Percentiles rank a stretch among this genome's conserved stretches.
Conservation (phyloP, 2,797 vertebrate genomes). For the Onychomys torridus region DNA sequence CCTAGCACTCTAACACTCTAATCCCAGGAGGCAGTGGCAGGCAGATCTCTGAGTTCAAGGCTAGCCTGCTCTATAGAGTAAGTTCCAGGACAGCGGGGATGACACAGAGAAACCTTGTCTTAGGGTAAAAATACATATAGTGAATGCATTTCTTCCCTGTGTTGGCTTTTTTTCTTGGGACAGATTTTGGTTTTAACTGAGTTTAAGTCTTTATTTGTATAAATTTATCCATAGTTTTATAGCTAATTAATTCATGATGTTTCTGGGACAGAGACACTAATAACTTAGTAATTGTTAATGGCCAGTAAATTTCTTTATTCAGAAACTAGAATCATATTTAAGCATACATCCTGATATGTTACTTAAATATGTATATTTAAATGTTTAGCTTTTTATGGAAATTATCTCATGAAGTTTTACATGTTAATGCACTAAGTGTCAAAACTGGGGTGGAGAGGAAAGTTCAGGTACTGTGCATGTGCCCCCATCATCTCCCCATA, state of each 20-base stretch:
- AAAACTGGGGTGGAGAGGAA: background rate
- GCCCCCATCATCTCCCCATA: background rate
- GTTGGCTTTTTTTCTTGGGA: slow-evolving; percentile 3
- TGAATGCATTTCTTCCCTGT: background rate
- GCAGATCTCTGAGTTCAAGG: background rate
- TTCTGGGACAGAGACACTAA: background rate
- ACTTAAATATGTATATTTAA: background rate
- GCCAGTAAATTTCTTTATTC: slow-evolving; percentile 29
- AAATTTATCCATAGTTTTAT: background rate
- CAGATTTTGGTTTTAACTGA: slow-evolving; percentile 41
- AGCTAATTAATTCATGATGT: background rate
- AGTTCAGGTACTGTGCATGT: background rate
- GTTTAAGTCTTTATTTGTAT: slow-evolving; percentile 28
- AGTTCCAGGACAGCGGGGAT: background rate
- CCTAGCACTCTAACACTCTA: background rate
- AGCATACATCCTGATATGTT: slow-evolving; percentile 1
- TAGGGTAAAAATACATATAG: background rate
- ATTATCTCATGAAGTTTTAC: slow-evolving; percentile 23
- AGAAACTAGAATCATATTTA: slow-evolving; percentile 28
- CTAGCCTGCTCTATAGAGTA: background rate
- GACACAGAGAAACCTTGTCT: background rate
- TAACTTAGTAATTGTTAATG: slow-evolving; percentile 50
- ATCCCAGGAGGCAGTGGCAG: background rate
- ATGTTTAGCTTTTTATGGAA: slow-evolving; percentile 12
- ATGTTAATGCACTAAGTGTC: background rate